These are phyloP conservation scores for Coturnix japonica DNA, from an alignment of 2,113 vertebrate species.

Conservation along the genomic window DNA sequence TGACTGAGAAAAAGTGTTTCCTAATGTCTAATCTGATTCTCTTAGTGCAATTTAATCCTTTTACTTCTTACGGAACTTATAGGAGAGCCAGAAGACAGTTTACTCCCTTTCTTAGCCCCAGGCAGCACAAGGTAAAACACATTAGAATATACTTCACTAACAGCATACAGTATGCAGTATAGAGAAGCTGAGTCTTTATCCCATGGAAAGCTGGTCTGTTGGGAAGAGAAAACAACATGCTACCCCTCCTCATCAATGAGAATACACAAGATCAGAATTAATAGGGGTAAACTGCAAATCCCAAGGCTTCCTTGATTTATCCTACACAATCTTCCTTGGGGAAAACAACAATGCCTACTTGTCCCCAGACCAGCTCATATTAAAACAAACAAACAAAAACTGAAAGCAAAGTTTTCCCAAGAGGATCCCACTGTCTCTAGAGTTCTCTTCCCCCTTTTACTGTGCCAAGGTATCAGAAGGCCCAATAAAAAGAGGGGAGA, in stretches of 20 bases:
- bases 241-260: neutral
- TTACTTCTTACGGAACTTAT: conserved; percentile 25
- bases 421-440: conserved; percentile 43
- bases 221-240: neutral
- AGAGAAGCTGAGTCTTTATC: neutral
- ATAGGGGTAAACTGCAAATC: neutral
- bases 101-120: conserved; percentile 43
- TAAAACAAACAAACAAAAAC: neutral
- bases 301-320: neutral
- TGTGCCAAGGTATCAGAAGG: conserved; percentile 63
- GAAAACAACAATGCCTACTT: neutral
- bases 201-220: neutral
- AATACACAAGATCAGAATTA: neutral
- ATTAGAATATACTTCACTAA: conserved; percentile 10
- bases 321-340: neutral
- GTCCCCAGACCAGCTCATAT: neutral
- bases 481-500: conserved; percentile 25
- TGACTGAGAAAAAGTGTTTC: conserved; percentile 51
- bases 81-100: conserved; percentile 42
- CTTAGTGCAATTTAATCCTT: conserved; percentile 42
- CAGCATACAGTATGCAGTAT: neutral
- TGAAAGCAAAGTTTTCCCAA: neutral
- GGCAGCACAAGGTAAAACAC: conserved; percentile 54
- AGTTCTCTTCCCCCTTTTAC: conserved; percentile 29
- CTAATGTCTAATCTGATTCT: conserved; percentile 50